phyloP scores from a whole-genome alignment of 2,797 vertebrate genomes.

The Pelodytes ibericus region DNA sequence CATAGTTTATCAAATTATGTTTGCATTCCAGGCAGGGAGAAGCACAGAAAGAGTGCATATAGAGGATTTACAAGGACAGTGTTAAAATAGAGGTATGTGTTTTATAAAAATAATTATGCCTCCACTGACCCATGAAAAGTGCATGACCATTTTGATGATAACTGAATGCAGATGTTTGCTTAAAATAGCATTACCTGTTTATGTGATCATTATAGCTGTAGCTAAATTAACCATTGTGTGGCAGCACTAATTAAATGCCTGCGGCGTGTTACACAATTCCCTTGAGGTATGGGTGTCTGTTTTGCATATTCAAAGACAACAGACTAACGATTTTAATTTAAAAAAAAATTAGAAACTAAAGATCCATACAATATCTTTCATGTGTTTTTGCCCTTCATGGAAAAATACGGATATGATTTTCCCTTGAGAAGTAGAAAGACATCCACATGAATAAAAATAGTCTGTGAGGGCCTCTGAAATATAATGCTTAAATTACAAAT shows the following conservation, averaged over 20 bases:
- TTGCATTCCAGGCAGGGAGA: conserved; percentile 41
- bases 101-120: conserved; percentile 25
- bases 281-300: not conserved
- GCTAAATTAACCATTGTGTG: conserved; percentile 37
- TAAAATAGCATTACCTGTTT: conserved; percentile 18
- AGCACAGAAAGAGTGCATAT: conserved; percentile 16
- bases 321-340: not conserved
- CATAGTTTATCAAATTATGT: conserved; percentile 43
- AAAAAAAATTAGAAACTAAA: not conserved
- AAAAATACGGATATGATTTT: too few relatives aligned
- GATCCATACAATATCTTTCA: not conserved
- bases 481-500: too few relatives aligned
- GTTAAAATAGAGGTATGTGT: conserved; percentile 25
- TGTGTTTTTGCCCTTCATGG: too few relatives aligned
- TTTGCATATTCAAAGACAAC: not conserved
- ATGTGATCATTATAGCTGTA: conserved; percentile 29
- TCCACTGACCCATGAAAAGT: conserved; percentile 39
- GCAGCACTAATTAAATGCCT: conserved; percentile 9
- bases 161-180: conserved; percentile 36
- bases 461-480: too few relatives aligned
- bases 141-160: conserved; percentile 24
- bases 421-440: too few relatives aligned
- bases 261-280: not conserved
- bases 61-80: conserved; percentile 45
- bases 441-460: too few relatives aligned